A percentile compares a stretch with the other conserved stretches of the same genome.
Evolutionary conservation across 2,888 invertebrate genomes (phyloP).

Genomic region (Nemotelus nigrinus): DNA sequence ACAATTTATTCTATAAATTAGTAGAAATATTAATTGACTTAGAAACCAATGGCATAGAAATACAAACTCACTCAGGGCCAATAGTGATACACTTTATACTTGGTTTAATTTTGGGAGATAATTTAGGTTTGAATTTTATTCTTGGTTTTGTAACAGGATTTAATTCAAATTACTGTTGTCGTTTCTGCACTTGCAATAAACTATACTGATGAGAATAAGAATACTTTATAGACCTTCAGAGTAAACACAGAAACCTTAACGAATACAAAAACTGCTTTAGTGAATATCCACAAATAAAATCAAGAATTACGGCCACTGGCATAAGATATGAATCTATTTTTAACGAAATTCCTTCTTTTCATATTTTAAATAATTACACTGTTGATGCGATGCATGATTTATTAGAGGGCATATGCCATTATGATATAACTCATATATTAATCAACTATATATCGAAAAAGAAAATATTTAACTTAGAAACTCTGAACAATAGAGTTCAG

Average conservation of each 20-base stretch:
- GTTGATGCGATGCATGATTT: too few relatives aligned
- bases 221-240: neutral
- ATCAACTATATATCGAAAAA: too few relatives aligned
- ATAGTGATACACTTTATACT: neutral
- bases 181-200: conserved; percentile 1
- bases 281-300: neutral
- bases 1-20: too few relatives aligned
- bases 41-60: neutral
- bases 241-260: neutral
- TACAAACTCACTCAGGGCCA: neutral
- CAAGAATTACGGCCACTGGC: neutral
- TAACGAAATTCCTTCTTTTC: neutral
- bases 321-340: conserved; percentile 5
- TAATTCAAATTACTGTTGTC: neutral
- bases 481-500: too few relatives aligned
- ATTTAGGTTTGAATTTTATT: conserved; percentile 4
- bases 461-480: too few relatives aligned
- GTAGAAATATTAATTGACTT: too few relatives aligned
- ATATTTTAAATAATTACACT: too few relatives aligned
- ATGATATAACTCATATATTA: too few relatives aligned
- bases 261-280: neutral
- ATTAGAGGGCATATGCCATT: too few relatives aligned
- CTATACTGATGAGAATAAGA: neutral
- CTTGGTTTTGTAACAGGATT: conserved; percentile 12
- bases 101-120: neutral